A percentile compares a stretch with the other conserved stretches of the same genome.
phyloP scores from a whole-genome alignment of 2,113 vertebrate species.

The Neopipo cinnamomea region DNA sequence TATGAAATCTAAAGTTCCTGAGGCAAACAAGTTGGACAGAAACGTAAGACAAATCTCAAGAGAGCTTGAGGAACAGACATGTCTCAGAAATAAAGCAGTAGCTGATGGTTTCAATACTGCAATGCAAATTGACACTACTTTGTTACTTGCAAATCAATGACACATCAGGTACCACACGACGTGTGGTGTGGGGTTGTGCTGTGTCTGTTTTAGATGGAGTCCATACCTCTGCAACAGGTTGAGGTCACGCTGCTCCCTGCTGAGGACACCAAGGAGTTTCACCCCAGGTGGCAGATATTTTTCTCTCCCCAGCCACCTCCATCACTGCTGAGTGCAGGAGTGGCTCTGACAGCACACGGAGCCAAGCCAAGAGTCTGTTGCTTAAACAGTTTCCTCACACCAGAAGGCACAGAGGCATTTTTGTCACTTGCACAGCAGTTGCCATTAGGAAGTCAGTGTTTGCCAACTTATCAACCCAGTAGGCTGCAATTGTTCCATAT shows the following conservation, averaged over 20 bases:
- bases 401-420: slow-evolving; percentile 60
- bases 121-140: neutral
- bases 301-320: neutral
- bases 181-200: no score
- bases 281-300: neutral
- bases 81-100: neutral
- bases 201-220: neutral
- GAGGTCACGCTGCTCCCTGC: neutral
- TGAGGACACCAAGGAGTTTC: neutral
- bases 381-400: slow-evolving; percentile 44
- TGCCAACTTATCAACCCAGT: slow-evolving; percentile 58
- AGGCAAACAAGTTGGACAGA: neutral
- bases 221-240: neutral
- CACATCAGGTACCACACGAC: neutral
- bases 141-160: neutral
- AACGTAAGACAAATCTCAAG: neutral
- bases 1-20: neutral
- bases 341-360: neutral
- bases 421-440: slow-evolving; percentile 58
- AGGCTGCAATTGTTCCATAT: slow-evolving; percentile 57
- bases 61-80: neutral
- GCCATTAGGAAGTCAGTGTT: slow-evolving; percentile 59
- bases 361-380: slow-evolving; percentile 28
- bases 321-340: neutral
- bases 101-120: neutral